phyloP scores from a whole-genome alignment of 2,797 vertebrate species.

The Micrastur ruficollis region DNA sequence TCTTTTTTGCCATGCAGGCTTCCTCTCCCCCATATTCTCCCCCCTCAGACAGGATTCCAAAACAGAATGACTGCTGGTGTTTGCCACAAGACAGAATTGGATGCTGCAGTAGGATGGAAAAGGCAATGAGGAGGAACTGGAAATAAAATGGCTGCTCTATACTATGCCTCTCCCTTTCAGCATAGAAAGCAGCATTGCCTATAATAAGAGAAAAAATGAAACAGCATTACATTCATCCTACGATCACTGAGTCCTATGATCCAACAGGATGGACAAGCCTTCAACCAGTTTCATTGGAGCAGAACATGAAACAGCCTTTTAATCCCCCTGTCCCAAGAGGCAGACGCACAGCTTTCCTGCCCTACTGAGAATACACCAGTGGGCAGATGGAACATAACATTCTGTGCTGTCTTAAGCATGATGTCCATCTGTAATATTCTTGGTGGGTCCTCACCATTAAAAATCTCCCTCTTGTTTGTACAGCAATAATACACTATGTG shows the following conservation, averaged over 20 bases:
- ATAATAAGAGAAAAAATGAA: neutral
- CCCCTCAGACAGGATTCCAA: neutral
- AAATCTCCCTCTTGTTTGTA: neutral
- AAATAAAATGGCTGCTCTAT: neutral
- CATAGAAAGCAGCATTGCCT: neutral
- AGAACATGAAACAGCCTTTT: neutral
- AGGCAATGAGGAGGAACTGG: neutral
- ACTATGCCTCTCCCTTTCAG: neutral
- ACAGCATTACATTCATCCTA: neutral
- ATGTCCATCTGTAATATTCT: neutral
- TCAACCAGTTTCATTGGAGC: neutral
- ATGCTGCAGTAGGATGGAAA: neutral
- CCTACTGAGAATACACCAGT: too few species aligned
- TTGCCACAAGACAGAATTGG: neutral
- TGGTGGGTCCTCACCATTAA: neutral
- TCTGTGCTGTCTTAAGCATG: neutral
- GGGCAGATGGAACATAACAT: neutral
- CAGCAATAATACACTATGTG: neutral
- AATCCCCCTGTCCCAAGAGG: neutral
- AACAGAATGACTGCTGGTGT: neutral
- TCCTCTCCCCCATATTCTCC: neutral
- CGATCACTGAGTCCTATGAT: neutral
- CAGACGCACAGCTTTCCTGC: neutral
- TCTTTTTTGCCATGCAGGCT: neutral
- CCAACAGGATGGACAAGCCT: neutral